Evolutionary conservation across 2,888 invertebrate species (phyloP), one percentile per base, ranked within the genome.

Genomic region (Monopis laevigella): DNA sequence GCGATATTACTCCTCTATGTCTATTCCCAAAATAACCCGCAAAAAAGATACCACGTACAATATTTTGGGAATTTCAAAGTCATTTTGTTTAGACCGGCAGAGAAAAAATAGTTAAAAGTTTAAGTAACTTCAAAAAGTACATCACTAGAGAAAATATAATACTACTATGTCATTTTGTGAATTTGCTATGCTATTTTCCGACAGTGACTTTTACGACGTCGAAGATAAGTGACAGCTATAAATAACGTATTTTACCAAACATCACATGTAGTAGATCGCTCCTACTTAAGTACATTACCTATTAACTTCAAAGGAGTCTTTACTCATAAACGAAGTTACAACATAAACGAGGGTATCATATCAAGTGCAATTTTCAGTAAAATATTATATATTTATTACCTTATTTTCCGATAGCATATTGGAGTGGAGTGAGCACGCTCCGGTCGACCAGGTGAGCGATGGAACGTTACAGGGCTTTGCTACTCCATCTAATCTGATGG

Each of bases 401-500:
- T 27, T 39, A 27, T 39, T 36, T 36, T 36, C 21, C 36, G 19
- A 21, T 36, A n/a, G 32, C 42, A 26, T 43, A 46, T 51, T 27
- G 10, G 14, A 16, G n/a, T 5, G 19, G 16, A 11, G 34, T 7
- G 10, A 10, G 26, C 5, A 26, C 16, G 40, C 12, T 2, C 14
- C 21, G 51, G 51, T 50, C 50, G 51, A 46, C 43, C 60, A 62
- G 61, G 59, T 60, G 57, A 44, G 34, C 39, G 19, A 55, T 42
- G 40, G 24, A 39, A 48, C 53, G 54, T 50, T 45, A 48, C 47
- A 52, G 58, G 54, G 27, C 32, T 32, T 24, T 21, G 38, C 19
- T 53, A 40, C 43, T 57, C 53, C 57, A 56, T 59, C 56, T 62
- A 58, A 63, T 63, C 64, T 51, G 51, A 50, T 49, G 44, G 48